Evolutionary conservation across 2,113 vertebrate genomes (phyloP), one percentile per base, ranked within the genome.

Genomic region (Platichthys flesus): DNA sequence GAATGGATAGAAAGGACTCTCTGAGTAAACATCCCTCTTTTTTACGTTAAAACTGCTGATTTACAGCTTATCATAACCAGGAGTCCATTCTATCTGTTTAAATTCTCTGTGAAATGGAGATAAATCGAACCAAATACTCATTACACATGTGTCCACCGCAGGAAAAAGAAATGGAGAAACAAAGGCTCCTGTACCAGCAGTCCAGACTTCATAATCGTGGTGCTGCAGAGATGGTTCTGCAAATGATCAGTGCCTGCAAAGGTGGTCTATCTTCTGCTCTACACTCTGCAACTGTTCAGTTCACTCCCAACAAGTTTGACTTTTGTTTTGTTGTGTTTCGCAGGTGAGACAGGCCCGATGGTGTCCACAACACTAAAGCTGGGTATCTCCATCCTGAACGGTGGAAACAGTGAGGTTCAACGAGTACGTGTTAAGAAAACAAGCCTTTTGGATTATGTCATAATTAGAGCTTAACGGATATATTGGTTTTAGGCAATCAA

Each of bases 161-260:
- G 97, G 96, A 98, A 83, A 97, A 97, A 69, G 96, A 98, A 89
- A 97, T 96, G 96, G 97, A 97, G 84, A 97, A 97, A 76, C 97
- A 98, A 90, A 93, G 95, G 68, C 94, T 98, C 2, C 89, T 97
- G 40, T 97, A 97, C 88, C 97, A 98, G 83, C 97, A 98, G 88
- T 94, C 97, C 0, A 91, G 97, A 61, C 94, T 98, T 60, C 97
- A 98, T 88, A 97, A 94, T 62, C 95, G 97, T 2, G 97, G 97
- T 0, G 96, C 97, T 0, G 97, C 97, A 0, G 97, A 98, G 90
- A 98, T 98, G 97, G 96, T 98, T 14, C 92, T 98, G 28, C 97
- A 98, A 83, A 98, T 98, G 97, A 97, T 98, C 79, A 97, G 97
- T 0, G 97, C 97, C 69, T 97, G 97, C 90, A 98, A 97, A 95